Evolutionary conservation across 1,140 invertebrate genomes (phyloP), one percentile per base, ranked within the genome.

Genomic region (Sitodiplosis mosellana): DNA sequence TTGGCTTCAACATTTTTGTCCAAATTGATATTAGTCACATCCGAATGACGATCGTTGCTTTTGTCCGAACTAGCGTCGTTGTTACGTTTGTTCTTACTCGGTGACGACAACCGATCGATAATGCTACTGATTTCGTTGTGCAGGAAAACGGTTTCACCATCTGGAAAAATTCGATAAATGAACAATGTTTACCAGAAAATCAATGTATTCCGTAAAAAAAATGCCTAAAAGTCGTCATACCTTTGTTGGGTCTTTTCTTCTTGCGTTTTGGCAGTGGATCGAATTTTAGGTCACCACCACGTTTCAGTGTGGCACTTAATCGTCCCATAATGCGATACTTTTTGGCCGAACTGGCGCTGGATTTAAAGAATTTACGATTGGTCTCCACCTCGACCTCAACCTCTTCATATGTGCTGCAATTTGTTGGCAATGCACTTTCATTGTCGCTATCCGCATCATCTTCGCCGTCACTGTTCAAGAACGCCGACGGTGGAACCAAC

Each of bases 341-440:
- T 12, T 19, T 43, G 2, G 17, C 17, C 12, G 27, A 27, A 27
- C 11, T 18, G 15, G 11, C 41, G 8, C 4, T 18, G 6, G 41
- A 43, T 18, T 43, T 43, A 18, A 43, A 43, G 20, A 43, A 43
- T 43, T 43, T 43, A 10, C 41, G 41, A 18, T 43, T 43, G 4
- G 12, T 38, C 10, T 27, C 27, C 27, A 27, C 27, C 3, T 27
- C 27, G 10, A 27, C 27, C 10, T 27, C 27, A 27, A 27, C 27
- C 10, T 38, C 36, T 38, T 38, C 36, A 38, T 17, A 14, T n/a
- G 36, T 38, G 7, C 7, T 14, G 7, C 11, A n/a, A n/a, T 19
- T 12, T 5, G n/a, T 21, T 21, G n/a, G 41, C 18, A 18, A 2
- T 21, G 18, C 15, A 12, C 18, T 18, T 43, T 43, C 18, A 21